Base-by-base conservation (phyloP, 2,888 invertebrate genomes). In the Apotomis betuletana region DNA sequence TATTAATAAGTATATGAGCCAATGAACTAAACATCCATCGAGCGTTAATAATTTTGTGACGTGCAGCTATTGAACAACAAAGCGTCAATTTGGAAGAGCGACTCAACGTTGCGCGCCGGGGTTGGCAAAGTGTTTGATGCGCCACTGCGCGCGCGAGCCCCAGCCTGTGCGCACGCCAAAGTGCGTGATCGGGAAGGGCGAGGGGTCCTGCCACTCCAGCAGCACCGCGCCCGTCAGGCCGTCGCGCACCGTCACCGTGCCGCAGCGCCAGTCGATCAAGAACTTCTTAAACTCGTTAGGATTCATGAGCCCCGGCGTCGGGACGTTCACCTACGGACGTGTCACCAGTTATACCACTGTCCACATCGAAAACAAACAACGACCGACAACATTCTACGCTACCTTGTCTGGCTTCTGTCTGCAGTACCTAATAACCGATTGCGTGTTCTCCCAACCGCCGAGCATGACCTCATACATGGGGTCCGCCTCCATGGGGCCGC, bases 401-500 rank as follows among this genome's bases (percentile, higher is more conserved):
- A 95, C 95, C 94, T 95, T 95, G 78, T 95, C 95, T 49, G 95
- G 95, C 81, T 94, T 94, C 85, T 94, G 92, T 78, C 94, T 93
- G 90, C 94, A 94, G 85, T 94, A 89, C 84, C 95, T 94, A 85
- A 95, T 95, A 76, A 94, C 95, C 54, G 95, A 95, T 77, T 94
- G 94, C 61, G 91, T 92, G 85, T 95, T 95, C 74, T 94, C 94
- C 96, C 96, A 96, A 74, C 96, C 95, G 67, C 96, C 96, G 77
- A 96, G 92, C 79, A 96, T 94, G 76, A 96, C 90, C 89, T 96
- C 95, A 83, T 95, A 95, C 91, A 95, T 95, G 41, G 95, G 95
- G 77, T 94, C 94, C 71, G 94, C 90, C 81, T 95, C 95, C 55
- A 86, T 90, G 63, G 94, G 94, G 15, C 88, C 92, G 76, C 86